phyloP scores from a whole-genome alignment of 2,888 invertebrate genomes.

The Lepidocyrtinus sp. region DNA sequence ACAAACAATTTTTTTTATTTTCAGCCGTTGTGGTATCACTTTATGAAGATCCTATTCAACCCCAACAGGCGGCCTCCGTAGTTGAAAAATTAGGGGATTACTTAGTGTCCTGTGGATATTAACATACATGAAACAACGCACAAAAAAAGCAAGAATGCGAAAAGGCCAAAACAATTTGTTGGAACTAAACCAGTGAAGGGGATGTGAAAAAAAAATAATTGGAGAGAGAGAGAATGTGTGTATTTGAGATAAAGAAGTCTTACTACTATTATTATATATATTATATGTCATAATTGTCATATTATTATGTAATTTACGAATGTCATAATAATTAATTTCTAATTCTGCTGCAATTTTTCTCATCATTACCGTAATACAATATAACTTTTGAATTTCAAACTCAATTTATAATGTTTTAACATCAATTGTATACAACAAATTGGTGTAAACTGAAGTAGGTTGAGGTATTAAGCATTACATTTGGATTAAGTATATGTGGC shows the following conservation, averaged over 20 bases:
- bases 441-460: constrained; percentile 45
- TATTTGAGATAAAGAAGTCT: constrained; percentile 60
- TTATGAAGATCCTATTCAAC: constrained; percentile 96
- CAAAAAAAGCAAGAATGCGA: constrained; percentile 51
- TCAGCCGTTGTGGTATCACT: constrained; percentile 93
- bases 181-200: constrained; percentile 57
- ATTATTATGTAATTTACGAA: constrained; percentile 57
- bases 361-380: constrained; percentile 56
- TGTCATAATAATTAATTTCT: constrained; percentile 59
- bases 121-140: constrained; percentile 73
- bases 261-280: constrained; percentile 59
- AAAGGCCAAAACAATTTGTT: constrained; percentile 56
- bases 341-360: constrained; percentile 60
- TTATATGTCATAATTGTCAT: constrained; percentile 56
- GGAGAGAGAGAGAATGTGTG: constrained; percentile 40
- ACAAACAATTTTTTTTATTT: constrained; percentile 73
- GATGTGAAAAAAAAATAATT: not conserved
- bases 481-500: constrained; percentile 60
- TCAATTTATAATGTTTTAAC: constrained; percentile 56
- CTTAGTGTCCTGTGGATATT: constrained; percentile 97
- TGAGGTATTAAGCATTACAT: constrained; percentile 55
- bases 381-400: constrained; percentile 57
- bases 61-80: constrained; percentile 96
- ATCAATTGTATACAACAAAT: constrained; percentile 44
- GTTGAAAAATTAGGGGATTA: constrained; percentile 98